A percentile compares a stretch with the other conserved stretches of the same genome.
Evolutionary conservation across 2,797 vertebrate genomes (phyloP).

Genomic region (Smutsia gigantea): DNA sequence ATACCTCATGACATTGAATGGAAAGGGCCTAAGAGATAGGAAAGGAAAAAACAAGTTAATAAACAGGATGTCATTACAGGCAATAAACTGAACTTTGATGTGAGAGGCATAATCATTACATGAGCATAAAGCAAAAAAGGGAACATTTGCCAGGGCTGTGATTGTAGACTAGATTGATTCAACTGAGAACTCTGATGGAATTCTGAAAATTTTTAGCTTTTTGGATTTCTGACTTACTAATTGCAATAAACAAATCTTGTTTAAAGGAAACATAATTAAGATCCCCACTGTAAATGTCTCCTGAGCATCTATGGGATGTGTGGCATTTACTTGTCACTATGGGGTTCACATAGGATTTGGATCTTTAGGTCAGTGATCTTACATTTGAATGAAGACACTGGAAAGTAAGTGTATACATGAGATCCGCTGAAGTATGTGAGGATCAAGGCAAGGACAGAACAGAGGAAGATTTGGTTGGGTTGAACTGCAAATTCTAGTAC

Average conservation of each 20-base stretch:
- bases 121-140: background rate
- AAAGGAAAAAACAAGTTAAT: background rate
- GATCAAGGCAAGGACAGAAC: background rate
- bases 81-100: background rate
- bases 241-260: background rate
- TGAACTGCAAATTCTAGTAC: background rate
- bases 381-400: background rate
- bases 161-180: background rate
- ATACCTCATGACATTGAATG: constrained; percentile 36
- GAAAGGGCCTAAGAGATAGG: background rate
- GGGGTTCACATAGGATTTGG: background rate
- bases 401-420: background rate
- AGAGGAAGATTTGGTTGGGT: background rate
- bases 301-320: background rate
- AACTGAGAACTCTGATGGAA: background rate
- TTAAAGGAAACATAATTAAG: background rate
- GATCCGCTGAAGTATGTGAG: background rate
- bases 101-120: background rate
- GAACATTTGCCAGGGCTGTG: background rate
- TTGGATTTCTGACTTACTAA: background rate
- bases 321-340: background rate
- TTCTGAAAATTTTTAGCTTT: background rate
- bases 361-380: background rate
- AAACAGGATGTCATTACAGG: background rate
- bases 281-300: background rate